phyloP scores from a whole-genome alignment of 2,797 vertebrate genomes.

The Argya squamiceps region DNA sequence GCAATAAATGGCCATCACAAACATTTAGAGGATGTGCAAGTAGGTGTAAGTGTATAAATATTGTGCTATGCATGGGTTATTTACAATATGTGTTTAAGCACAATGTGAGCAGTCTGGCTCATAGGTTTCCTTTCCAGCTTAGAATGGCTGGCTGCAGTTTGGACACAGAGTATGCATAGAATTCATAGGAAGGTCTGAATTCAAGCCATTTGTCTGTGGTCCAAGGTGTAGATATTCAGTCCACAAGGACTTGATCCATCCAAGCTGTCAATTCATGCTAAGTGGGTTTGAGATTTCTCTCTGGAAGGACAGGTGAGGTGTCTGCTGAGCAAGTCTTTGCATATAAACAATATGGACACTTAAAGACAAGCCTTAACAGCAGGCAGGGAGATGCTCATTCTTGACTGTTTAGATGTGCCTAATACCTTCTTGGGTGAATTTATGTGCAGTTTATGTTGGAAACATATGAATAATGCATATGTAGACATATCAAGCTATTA shows the following conservation, averaged over 20 bases:
- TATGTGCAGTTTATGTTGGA: not conserved
- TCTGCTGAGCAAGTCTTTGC: not conserved
- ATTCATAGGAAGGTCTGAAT: not conserved
- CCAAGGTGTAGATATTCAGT: not conserved
- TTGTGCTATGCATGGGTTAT: not conserved
- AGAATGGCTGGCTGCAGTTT: not conserved
- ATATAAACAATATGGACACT: not conserved
- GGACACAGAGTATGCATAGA: not conserved
- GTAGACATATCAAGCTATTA: not conserved
- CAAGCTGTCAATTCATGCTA: not conserved
- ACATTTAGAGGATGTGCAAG: not conserved
- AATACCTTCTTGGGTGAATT: not conserved
- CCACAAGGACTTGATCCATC: not conserved
- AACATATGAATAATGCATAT: constrained; percentile 25
- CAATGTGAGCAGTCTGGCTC: not conserved
- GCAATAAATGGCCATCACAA: not conserved
- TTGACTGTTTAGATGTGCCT: not conserved
- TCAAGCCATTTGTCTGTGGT: not conserved
- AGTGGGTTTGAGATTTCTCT: not conserved
- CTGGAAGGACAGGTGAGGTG: not conserved
- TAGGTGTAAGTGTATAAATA: not conserved
- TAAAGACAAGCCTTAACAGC: not conserved
- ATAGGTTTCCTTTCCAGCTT: not conserved
- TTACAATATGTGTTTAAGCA: not conserved
- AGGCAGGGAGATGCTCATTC: not conserved